Percentiles rank a stretch among this genome's conserved stretches.
phyloP scores from a whole-genome alignment of 2,113 vertebrate genomes.

The Nycticebus coucang region DNA sequence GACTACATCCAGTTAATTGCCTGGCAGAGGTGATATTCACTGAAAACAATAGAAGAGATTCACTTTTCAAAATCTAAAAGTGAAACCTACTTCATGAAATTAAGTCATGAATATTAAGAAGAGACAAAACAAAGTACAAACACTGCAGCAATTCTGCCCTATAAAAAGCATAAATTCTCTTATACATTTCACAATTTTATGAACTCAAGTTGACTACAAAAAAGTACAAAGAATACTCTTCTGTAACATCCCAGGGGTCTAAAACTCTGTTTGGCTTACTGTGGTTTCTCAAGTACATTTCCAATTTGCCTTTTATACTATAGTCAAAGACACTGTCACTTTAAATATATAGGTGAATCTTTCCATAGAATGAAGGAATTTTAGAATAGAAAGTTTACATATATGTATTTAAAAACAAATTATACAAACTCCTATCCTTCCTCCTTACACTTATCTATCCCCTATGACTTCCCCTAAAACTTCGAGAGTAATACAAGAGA shows the following conservation, averaged over 20 bases:
- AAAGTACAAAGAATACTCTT: constrained; percentile 30
- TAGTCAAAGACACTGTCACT: constrained; percentile 13
- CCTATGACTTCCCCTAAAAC: neutral
- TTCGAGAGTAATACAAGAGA: constrained; percentile 38
- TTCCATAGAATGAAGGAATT: neutral
- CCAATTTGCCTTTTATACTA: constrained; percentile 22
- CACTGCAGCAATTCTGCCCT: constrained; percentile 9
- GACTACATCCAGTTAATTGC: constrained; percentile 92
- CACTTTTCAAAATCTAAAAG: constrained; percentile 55
- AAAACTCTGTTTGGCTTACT: constrained; percentile 10
- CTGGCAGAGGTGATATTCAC: constrained; percentile 93
- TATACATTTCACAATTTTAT: constrained; percentile 38
- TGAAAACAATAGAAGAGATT: constrained; percentile 75
- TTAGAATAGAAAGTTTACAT: constrained; percentile 55
- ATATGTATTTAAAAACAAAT: constrained; percentile 5
- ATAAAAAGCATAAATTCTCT: constrained; percentile 49
- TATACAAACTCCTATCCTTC: constrained; percentile 19
- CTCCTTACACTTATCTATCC: neutral
- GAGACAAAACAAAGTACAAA: constrained; percentile 38
- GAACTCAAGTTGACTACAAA: neutral
- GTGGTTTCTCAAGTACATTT: neutral
- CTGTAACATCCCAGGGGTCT: constrained; percentile 7
- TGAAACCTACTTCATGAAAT: constrained; percentile 29
- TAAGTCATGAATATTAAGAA: constrained; percentile 44
- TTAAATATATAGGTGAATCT: constrained; percentile 46